A percentile compares a stretch with the other conserved stretches of the same genome.
Conservation (phyloP, 2,888 invertebrate species). For the Oeneis ivallda region DNA sequence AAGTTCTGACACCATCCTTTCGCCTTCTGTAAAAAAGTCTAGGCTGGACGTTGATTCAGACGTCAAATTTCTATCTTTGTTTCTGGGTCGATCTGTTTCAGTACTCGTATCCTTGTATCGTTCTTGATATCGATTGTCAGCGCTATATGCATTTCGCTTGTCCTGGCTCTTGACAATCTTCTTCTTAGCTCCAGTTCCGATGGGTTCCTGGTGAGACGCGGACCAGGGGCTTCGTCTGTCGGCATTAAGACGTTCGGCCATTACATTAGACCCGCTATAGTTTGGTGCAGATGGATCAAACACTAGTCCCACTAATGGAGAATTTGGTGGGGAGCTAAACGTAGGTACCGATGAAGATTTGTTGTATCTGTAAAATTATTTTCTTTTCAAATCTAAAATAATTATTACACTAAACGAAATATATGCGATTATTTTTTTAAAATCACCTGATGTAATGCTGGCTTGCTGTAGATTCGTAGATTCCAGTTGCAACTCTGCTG, state of each 20-base stretch:
- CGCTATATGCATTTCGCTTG: constrained; percentile 62
- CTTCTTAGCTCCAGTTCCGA: constrained; percentile 76
- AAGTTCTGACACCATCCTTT: constrained; percentile 83
- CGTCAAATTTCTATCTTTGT: constrained; percentile 61
- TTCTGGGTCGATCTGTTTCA: constrained; percentile 66
- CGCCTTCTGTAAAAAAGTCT: constrained; percentile 82
- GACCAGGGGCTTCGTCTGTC: constrained; percentile 73
- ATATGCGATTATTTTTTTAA: neutral
- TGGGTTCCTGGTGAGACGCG: constrained; percentile 68
- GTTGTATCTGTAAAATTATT: constrained; percentile 64
- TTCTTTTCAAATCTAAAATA: constrained; percentile 14
- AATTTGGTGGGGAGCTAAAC: constrained; percentile 75
- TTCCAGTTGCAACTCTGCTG: constrained; percentile 66
- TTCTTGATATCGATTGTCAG: constrained; percentile 67
- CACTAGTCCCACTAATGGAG: constrained; percentile 70
- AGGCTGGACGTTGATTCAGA: constrained; percentile 81
- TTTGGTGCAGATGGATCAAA: constrained; percentile 72
- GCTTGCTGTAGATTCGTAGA: constrained; percentile 65
- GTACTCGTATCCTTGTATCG: constrained; percentile 62
- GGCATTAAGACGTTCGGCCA: constrained; percentile 59
- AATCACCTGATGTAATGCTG: constrained; percentile 65
- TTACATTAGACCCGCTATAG: constrained; percentile 62
- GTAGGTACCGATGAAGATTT: constrained; percentile 64
- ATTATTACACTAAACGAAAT: neutral
- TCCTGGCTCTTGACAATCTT: constrained; percentile 75